Conservation (phyloP, 2,888 invertebrate genomes). For the Lycia hirtaria region DNA sequence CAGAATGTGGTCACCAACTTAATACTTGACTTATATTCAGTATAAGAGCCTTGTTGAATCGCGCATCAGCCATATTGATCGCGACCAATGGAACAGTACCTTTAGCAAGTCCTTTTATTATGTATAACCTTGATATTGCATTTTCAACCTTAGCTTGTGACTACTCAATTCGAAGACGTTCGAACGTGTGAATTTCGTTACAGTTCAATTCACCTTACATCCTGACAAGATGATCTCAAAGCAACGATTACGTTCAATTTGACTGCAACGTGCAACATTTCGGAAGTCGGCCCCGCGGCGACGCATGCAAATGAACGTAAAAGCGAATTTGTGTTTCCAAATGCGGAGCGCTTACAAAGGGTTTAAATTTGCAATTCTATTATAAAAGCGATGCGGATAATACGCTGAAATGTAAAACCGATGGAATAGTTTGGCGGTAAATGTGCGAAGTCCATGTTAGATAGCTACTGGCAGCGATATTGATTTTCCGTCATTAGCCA, state of each 20-base stretch:
- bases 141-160: no score
- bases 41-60: no score
- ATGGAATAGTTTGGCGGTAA: slow-evolving; percentile 62
- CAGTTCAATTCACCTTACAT: not conserved
- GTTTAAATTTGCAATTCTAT: slow-evolving; percentile 85
- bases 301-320: slow-evolving; percentile 78
- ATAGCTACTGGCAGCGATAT: slow-evolving; percentile 12
- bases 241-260: slow-evolving; percentile 18
- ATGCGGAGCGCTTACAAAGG: slow-evolving; percentile 82
- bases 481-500: slow-evolving; percentile 23
- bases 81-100: no score
- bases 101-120: no score
- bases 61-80: no score
- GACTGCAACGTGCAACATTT: slow-evolving; percentile 54
- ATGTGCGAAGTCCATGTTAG: slow-evolving; percentile 40
- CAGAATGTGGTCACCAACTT: no score
- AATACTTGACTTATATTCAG: no score
- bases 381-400: slow-evolving; percentile 78
- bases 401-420: slow-evolving; percentile 75
- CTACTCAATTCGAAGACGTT: not conserved
- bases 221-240: slow-evolving; percentile 9
- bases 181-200: not conserved
- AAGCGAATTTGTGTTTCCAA: slow-evolving; percentile 83
- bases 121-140: no score
- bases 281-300: slow-evolving; percentile 62